A percentile compares a stretch with the other conserved stretches of the same genome.
phyloP scores from a whole-genome alignment of 2,888 invertebrate species.

The Heteromurus nitidus region DNA sequence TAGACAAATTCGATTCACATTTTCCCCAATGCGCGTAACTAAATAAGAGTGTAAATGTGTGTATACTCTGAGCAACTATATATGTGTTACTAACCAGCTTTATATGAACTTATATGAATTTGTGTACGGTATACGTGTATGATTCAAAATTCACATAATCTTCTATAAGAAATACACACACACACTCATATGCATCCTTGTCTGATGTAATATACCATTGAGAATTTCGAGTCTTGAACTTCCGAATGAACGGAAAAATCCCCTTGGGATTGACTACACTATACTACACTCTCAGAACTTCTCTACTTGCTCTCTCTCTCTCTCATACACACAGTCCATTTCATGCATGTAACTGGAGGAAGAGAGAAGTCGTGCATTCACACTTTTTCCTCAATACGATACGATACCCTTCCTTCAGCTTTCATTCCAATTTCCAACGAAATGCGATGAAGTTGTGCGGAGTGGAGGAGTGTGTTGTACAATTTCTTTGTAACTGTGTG shows the following conservation, averaged over 20 bases:
- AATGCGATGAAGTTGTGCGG: constrained; percentile 11
- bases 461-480: constrained; percentile 23
- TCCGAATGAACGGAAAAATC: constrained; percentile 66
- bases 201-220: constrained; percentile 47
- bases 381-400: constrained; percentile 25
- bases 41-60: too few relatives aligned
- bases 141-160: too few relatives aligned
- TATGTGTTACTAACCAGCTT: too few relatives aligned
- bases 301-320: constrained; percentile 29
- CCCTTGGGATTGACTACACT: constrained; percentile 60
- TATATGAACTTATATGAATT: too few relatives aligned
- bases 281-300: too few relatives aligned
- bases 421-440: constrained; percentile 16
- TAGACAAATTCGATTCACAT: constrained; percentile 59
- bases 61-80: too few relatives aligned
- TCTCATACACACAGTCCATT: constrained; percentile 10
- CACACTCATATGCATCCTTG: not conserved
- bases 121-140: too few relatives aligned
- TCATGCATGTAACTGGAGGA: not conserved
- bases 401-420: constrained; percentile 9
- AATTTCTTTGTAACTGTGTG: constrained; percentile 35
- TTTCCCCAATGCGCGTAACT: constrained; percentile 38
- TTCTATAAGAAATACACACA: too few relatives aligned
- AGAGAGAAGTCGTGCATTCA: constrained; percentile 49
- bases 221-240: constrained; percentile 64